Conservation (phyloP, 2,797 vertebrate species). For the Alcedo atthis region DNA sequence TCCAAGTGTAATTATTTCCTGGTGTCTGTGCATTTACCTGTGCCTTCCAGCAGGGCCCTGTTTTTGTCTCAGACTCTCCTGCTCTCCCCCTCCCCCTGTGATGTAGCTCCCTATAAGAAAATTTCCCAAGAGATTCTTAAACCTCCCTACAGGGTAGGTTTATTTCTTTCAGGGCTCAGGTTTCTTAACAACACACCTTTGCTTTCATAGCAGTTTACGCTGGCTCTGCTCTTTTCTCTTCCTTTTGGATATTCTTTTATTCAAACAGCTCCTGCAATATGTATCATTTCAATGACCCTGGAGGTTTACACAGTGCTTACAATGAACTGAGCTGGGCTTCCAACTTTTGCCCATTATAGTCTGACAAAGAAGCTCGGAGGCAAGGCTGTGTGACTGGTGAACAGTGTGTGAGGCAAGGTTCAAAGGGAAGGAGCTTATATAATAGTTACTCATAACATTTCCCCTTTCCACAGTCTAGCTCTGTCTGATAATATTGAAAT, state of each 20-base stretch:
- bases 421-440: slow-evolving; percentile 41
- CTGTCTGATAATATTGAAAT: slow-evolving; percentile 35
- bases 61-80: background rate
- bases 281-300: slow-evolving; percentile 64
- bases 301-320: slow-evolving; percentile 41
- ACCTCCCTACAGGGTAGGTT: background rate
- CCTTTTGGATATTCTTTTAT: slow-evolving; percentile 40
- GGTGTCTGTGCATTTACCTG: background rate
- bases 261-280: slow-evolving; percentile 42
- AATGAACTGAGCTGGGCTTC: slow-evolving; percentile 43
- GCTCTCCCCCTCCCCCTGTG: background rate
- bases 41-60: background rate
- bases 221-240: slow-evolving; percentile 31
- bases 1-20: background rate
- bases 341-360: slow-evolving; percentile 57
- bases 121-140: background rate
- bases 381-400: slow-evolving; percentile 45
- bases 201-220: slow-evolving; percentile 8
- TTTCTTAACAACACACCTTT: background rate
- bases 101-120: background rate
- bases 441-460: slow-evolving; percentile 25
- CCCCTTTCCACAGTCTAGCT: background rate
- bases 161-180: background rate
- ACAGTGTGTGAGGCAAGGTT: slow-evolving; percentile 40
- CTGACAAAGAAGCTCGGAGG: slow-evolving; percentile 48